phyloP scores from a whole-genome alignment of 2,113 vertebrate species.

The Megaceryle maxima region DNA sequence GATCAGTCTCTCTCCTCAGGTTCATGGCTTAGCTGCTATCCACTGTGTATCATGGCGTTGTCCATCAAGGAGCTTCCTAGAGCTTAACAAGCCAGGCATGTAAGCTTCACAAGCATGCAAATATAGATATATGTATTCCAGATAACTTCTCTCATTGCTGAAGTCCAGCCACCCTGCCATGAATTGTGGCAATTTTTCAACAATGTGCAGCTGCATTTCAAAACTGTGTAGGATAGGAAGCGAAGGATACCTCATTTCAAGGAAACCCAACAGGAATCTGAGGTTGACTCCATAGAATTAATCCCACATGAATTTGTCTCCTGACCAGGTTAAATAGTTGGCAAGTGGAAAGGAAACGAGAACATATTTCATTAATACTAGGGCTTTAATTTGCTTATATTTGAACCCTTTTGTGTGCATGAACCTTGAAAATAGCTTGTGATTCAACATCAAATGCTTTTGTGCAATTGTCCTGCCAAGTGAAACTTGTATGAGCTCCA shows the following conservation, averaged over 20 bases:
- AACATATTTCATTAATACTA: constrained; percentile 25
- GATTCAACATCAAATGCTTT: constrained; percentile 44
- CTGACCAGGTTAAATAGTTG: constrained; percentile 52
- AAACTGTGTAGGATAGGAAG: constrained; percentile 22
- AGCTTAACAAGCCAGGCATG: constrained; percentile 8
- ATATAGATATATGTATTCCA: constrained; percentile 41
- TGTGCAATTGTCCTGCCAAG: constrained; percentile 36
- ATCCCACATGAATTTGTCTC: background rate
- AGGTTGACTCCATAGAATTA: background rate
- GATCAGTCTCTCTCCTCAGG: background rate
- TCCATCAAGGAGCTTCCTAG: constrained; percentile 24
- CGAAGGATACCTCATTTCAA: constrained; percentile 25
- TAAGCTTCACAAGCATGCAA: constrained; percentile 18
- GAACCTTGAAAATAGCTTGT: constrained; percentile 38
- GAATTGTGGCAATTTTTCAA: constrained; percentile 63
- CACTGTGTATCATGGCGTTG: background rate
- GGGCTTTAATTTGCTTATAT: constrained; percentile 36
- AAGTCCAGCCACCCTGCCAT: constrained; percentile 23
- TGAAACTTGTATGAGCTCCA: constrained; percentile 40
- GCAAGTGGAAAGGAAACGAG: background rate
- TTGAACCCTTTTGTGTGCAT: background rate
- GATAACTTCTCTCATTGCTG: constrained; percentile 55
- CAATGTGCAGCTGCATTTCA: constrained; percentile 54
- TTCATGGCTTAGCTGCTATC: background rate
- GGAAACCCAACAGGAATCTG: constrained; percentile 21